Evolutionary conservation across 2,888 invertebrate species (phyloP), one percentile per base, ranked within the genome.

Genomic region (Thereva nobilitata): DNA sequence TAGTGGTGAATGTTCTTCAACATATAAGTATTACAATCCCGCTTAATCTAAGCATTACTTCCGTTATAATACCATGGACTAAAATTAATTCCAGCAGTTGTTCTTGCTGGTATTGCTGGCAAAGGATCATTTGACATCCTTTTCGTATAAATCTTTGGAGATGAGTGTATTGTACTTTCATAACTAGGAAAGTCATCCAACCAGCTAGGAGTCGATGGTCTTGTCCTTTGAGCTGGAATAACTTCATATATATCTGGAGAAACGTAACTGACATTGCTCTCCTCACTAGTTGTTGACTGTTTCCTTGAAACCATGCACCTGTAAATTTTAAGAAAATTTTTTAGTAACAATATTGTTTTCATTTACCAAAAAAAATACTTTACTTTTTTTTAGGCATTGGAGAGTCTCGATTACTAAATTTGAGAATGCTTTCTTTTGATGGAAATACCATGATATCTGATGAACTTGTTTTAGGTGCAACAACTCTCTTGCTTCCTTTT

Each of bases 401-500:
- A 23, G 23, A 23, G 23, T 23, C 23, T 23, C 23, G 23, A 23
- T 23, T 23, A 23, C 23, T 23, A 23, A 23, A 23, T 9, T 50
- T 50, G 4, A 50, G 50, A 7, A 61, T 41, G 9, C 50, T 61
- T 5, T 50, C 61, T 9, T 6, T 70, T 2, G 75, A 72, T 0
- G 87, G 87, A 35, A 87, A 76, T 6, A 87, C 83, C 34, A 87
- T 77, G 1, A 85, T 86, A n/a, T 86, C 84, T 1, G 83, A 80
- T 0, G 80, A 77, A 73, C 85, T 83, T 41, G 83, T 83, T 0
- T 85, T 84, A 0, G 87, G 86, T 61, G 86, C 83, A n/a, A 87
- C 77, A 37, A 89, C 82, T 68, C 87, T 81, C 73, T 87, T 87
- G 73, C 85, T 89, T 1, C 87, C 86, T 74, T 83, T 85, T 8